A percentile compares a stretch with the other conserved stretches of the same genome.
phyloP scores from a whole-genome alignment of 2,797 vertebrate species.

The Phoeniculus purpureus region DNA sequence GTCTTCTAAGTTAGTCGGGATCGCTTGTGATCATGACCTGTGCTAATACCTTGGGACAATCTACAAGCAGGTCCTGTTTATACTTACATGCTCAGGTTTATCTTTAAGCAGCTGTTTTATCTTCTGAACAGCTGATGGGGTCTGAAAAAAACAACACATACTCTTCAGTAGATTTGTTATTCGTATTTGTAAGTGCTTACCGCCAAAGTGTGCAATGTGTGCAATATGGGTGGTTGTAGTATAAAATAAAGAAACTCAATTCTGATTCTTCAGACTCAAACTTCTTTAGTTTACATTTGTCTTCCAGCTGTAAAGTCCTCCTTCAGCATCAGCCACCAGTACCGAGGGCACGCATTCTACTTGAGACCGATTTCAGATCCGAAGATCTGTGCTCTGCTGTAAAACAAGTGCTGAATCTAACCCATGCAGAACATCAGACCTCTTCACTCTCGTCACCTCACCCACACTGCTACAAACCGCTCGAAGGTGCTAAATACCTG shows the following conservation, averaged over 20 bases:
- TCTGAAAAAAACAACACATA: constrained; percentile 79
- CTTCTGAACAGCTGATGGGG: constrained; percentile 92
- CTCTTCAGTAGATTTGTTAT: background rate
- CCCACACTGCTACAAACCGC: background rate
- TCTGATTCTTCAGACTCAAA: background rate
- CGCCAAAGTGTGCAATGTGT: rapidly evolving
- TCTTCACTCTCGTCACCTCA: background rate
- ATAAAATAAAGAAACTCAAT: no score
- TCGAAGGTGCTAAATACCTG: background rate
- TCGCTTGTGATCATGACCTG: background rate
- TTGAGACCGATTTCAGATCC: background rate
- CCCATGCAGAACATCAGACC: background rate
- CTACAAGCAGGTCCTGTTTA: background rate
- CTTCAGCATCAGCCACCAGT: background rate
- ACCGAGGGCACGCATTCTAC: background rate
- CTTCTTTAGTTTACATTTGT: background rate
- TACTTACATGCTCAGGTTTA: constrained; percentile 94
- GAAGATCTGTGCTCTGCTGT: background rate
- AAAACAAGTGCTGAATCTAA: background rate
- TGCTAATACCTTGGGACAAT: background rate
- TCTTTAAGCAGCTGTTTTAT: constrained; percentile 89
- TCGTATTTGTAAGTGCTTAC: background rate
- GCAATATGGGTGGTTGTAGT: no score
- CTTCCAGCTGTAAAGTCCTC: background rate
- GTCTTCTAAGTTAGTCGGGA: background rate